These are phyloP conservation scores for Aricia artaxerxes DNA, from an alignment of 2,888 invertebrate genomes.

Conservation along the genomic window DNA sequence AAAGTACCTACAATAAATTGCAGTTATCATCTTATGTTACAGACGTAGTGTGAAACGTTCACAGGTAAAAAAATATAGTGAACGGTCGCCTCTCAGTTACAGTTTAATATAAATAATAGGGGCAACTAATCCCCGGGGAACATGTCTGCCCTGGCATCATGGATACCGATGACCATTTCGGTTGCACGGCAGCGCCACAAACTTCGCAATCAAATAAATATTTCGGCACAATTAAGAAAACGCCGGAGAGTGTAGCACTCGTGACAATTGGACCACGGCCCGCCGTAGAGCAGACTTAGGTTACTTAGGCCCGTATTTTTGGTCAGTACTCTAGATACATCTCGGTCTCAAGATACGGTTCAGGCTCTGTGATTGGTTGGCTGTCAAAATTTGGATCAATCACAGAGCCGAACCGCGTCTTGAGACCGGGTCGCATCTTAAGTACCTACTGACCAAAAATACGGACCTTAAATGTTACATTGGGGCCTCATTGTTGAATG, in stretches of 20 bases:
- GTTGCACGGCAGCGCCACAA: constrained; percentile 74
- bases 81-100: neutral
- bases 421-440: no score
- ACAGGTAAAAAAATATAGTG: no score
- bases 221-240: constrained; percentile 81
- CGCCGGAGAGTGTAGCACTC: constrained; percentile 78
- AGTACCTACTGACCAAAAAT: no score
- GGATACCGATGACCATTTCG: constrained; percentile 79
- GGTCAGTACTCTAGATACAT: no score
- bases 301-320: constrained; percentile 29
- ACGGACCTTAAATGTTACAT: constrained; percentile 30
- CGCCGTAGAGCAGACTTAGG: constrained; percentile 55
- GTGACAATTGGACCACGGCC: constrained; percentile 67
- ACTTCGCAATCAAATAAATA: constrained; percentile 80
- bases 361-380: no score
- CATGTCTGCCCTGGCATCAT: constrained; percentile 61
- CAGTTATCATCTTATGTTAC: no score
- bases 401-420: no score
- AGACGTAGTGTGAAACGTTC: no score
- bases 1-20: no score
- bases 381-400: no score
- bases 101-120: constrained; percentile 37
- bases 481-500: neutral
- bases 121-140: constrained; percentile 49
- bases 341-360: no score